Evolutionary conservation across 2,113 vertebrate species (phyloP), one percentile per base, ranked within the genome.

Genomic region (Heterocephalus glaber): DNA sequence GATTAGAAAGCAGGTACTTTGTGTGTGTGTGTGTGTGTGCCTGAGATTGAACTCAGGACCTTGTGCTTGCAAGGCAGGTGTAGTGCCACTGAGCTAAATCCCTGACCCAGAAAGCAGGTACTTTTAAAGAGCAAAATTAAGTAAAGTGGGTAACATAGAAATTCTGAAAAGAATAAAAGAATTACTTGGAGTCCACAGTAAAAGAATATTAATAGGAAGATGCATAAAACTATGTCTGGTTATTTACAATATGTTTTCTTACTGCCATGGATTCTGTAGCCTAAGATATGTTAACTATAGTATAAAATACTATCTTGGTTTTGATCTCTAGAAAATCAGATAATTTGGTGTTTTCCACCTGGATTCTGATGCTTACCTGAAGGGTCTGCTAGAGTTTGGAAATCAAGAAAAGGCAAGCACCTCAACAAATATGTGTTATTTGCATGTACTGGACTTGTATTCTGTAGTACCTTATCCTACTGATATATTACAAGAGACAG

Each of bases 291-390:
- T 74, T 65, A 56, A 54, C 90, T 85, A 95, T 86, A 93, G 93
- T 95, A 35, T 70, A 90, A 80, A 95, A 84, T 90, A 9, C 10
- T 76, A 61, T 26, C 24, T 90, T 41, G 20, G 19, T 96, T 63
- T 89, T 94, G 35, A 22, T 80, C 56, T 86, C n/a, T 93, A 80
- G 92, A 92, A 89, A 90, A 79, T 87, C 74, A 86, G 49, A 30
- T 95, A 74, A 83, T 72, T 86, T 86, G 76, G 16, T 80, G 83
- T 92, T 33, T 66, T 94, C 33, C 89, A 0, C 26, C 9, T 92
- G 63, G 35, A 74, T 92, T 87, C 58, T 65, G 41, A 63, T 92
- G n/a, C 83, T 83, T 44, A 86, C 19, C 28, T 35, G 44, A 91
- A 74, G 44, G 58, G 11, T 82, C 65, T 92, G 16, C 82, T 87